A percentile compares a stretch with the other conserved stretches of the same genome.
Evolutionary conservation across 2,797 vertebrate genomes (phyloP).

Genomic region (Channallabes apus): DNA sequence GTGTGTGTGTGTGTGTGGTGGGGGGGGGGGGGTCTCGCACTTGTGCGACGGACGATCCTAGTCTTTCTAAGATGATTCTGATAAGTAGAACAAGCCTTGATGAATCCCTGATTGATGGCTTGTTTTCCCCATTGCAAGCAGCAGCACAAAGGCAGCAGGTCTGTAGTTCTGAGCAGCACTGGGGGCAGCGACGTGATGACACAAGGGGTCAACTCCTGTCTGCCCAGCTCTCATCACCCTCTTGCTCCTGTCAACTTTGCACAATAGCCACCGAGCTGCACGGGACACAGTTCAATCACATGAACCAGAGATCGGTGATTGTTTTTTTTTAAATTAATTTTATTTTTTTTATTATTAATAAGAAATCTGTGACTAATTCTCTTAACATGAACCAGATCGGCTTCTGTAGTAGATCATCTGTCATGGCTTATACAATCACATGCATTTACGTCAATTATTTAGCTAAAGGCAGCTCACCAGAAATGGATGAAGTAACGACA

Average conservation of each 20-base stretch:
- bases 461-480: not conserved
- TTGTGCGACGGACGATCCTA: not conserved
- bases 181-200: slow-evolving; percentile 59
- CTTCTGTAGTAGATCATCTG: not conserved
- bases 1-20: too few species aligned
- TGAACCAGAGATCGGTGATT: not conserved
- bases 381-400: not conserved
- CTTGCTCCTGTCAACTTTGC: slow-evolving; percentile 31
- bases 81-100: slow-evolving; percentile 67
- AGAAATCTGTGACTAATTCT: not conserved
- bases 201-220: slow-evolving; percentile 32
- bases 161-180: slow-evolving; percentile 51
- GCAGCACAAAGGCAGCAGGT: slow-evolving; percentile 41
- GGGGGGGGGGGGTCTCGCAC: not conserved
- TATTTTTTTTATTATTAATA: too few species aligned
- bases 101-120: slow-evolving; percentile 68
- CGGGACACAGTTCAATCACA: not conserved
- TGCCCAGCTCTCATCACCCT: slow-evolving; percentile 39
- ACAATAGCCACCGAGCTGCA: slow-evolving; percentile 9
- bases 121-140: slow-evolving; percentile 52
- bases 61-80: slow-evolving; percentile 42
- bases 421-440: not conserved
- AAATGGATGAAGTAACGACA: not conserved
- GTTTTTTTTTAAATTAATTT: too few species aligned
- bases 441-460: not conserved